A percentile compares a stretch with the other conserved stretches of the same genome.
phyloP scores from a whole-genome alignment of 37 sponge, comb jelly and placozoan genomes.

The Corticium candelabrum region DNA sequence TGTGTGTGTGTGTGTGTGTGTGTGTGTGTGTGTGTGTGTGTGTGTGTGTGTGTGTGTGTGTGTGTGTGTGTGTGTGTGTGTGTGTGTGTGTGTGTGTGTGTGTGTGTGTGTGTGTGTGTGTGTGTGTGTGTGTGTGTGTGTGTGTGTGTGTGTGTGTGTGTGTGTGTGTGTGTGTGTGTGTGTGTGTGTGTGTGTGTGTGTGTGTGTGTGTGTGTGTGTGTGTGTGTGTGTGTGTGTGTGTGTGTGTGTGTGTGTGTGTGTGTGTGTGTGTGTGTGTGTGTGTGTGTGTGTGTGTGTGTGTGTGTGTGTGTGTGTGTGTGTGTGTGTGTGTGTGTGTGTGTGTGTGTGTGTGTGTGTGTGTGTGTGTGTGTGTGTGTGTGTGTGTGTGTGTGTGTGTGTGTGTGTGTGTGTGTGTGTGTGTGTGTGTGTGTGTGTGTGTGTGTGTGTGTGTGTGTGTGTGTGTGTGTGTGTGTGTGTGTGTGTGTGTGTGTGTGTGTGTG shows the following conservation, averaged over 20 bases:
- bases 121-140: neutral
- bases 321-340: neutral
- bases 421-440: conserved; percentile 13
- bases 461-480: conserved; percentile 5
- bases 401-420: neutral
- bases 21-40: neutral
- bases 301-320: conserved; percentile 13
- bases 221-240: conserved; percentile 10
- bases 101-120: conserved; percentile 11
- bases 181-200: conserved; percentile 11
- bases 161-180: neutral
- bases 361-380: neutral
- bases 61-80: neutral
- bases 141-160: conserved; percentile 10
- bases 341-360: conserved; percentile 11
- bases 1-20: conserved; percentile 13
- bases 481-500: neutral
- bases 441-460: neutral
- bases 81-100: neutral
- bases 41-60: conserved; percentile 5
- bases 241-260: neutral
- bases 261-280: conserved; percentile 12
- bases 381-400: conserved; percentile 14
- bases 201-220: neutral
- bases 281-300: neutral